Conservation (phyloP, 1,140 invertebrate genomes). For the Heliconius eleuchia region DNA sequence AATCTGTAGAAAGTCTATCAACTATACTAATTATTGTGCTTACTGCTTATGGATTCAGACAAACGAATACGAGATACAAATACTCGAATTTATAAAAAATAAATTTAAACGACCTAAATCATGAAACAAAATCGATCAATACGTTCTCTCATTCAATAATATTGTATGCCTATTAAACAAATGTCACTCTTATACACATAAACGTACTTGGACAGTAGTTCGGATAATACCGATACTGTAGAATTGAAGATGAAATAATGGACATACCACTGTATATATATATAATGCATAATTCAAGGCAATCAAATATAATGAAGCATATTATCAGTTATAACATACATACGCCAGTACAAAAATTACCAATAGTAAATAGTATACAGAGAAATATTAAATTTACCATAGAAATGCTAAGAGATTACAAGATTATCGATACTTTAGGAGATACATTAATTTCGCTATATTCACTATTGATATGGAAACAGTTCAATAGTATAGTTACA, state of each 20-base stretch:
- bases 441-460: constrained; percentile 39
- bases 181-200: too few relatives aligned
- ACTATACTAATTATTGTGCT: too few relatives aligned
- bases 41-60: too few relatives aligned
- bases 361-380: constrained; percentile 46
- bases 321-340: not conserved
- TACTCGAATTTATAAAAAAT: not conserved
- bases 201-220: too few relatives aligned
- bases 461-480: constrained; percentile 47
- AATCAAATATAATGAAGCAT: not conserved
- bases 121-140: too few relatives aligned
- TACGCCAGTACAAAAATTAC: constrained; percentile 41
- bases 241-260: too few relatives aligned
- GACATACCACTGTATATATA: not conserved
- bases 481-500: constrained; percentile 31
- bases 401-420: constrained; percentile 54
- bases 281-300: not conserved
- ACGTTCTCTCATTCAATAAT: too few relatives aligned
- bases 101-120: too few relatives aligned
- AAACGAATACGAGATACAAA: too few relatives aligned
- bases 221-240: too few relatives aligned
- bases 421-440: constrained; percentile 43
- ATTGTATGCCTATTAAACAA: too few relatives aligned
- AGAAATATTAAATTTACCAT: constrained; percentile 46
- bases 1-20: too few relatives aligned